A percentile compares a stretch with the other conserved stretches of the same genome.
Conservation (phyloP, 2,797 vertebrate species). For the Malacoraja senta region DNA sequence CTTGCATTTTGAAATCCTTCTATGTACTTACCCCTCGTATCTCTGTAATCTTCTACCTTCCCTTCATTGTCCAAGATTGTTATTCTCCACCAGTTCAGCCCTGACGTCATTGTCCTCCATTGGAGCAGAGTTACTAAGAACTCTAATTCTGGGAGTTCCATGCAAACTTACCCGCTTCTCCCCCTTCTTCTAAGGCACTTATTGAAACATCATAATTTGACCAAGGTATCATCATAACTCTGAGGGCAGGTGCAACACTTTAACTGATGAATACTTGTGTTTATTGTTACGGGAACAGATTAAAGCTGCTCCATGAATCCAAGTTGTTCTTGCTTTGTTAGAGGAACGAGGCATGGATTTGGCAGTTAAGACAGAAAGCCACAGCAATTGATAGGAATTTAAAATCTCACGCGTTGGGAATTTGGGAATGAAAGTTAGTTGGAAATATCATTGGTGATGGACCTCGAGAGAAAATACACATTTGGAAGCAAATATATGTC, state of each 20-base stretch:
- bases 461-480: too few species aligned
- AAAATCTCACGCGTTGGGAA: too few species aligned
- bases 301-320: not conserved
- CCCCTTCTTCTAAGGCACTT: not conserved
- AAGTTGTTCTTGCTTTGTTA: not conserved
- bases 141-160: not conserved
- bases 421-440: not conserved
- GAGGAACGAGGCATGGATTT: too few species aligned
- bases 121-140: not conserved
- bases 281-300: too few species aligned
- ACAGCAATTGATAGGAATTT: not conserved
- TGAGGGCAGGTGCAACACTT: not conserved
- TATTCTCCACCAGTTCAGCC: not conserved
- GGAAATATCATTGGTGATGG: not conserved
- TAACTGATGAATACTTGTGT: not conserved
- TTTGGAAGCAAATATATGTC: too few species aligned
- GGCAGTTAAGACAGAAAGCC: not conserved
- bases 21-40: not conserved
- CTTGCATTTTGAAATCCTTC: not conserved
- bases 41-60: too few species aligned
- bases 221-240: not conserved
- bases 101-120: not conserved
- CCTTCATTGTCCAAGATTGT: too few species aligned
- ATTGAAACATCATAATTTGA: not conserved
- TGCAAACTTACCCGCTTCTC: not conserved